phyloP scores from a whole-genome alignment of 2,113 vertebrate genomes.

The Megaleporinus macrocephalus region DNA sequence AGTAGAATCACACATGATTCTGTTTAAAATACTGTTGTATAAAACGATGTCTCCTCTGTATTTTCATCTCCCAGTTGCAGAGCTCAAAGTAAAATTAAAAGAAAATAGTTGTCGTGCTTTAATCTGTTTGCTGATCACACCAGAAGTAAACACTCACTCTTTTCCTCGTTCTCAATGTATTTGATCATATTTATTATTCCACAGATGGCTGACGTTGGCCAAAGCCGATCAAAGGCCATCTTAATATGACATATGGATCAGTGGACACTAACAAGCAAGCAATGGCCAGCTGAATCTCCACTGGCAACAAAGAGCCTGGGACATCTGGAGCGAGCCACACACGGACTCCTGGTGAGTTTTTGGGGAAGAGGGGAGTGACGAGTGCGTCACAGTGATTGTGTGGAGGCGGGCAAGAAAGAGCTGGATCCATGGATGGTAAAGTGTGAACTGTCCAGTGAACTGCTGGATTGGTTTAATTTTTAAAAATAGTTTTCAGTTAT shows the following conservation, averaged over 20 bases:
- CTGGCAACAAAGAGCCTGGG: conserved; percentile 50
- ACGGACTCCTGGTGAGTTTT: conserved; percentile 51
- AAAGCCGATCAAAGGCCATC: conserved; percentile 48
- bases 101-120: not conserved
- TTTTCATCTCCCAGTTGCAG: not conserved
- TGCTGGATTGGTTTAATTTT: not conserved
- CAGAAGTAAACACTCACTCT: not conserved
- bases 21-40: no score
- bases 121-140: not conserved
- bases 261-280: conserved; percentile 57
- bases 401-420: not conserved
- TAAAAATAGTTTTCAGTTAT: not conserved
- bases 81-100: not conserved
- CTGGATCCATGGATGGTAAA: conserved; percentile 19
- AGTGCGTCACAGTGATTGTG: conserved; percentile 18
- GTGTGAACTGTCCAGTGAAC: conserved; percentile 23
- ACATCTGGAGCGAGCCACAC: conserved; percentile 53
- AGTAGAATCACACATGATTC: no score
- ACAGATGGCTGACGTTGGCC: not conserved
- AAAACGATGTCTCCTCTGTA: not conserved
- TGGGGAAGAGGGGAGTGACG: conserved; percentile 29
- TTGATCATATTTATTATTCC: conserved; percentile 19
- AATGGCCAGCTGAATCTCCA: conserved; percentile 55
- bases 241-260: conserved; percentile 60
- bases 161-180: not conserved